Evolutionary conservation across 2,797 vertebrate species (phyloP).

Genomic region (Loriculus beryllinus): DNA sequence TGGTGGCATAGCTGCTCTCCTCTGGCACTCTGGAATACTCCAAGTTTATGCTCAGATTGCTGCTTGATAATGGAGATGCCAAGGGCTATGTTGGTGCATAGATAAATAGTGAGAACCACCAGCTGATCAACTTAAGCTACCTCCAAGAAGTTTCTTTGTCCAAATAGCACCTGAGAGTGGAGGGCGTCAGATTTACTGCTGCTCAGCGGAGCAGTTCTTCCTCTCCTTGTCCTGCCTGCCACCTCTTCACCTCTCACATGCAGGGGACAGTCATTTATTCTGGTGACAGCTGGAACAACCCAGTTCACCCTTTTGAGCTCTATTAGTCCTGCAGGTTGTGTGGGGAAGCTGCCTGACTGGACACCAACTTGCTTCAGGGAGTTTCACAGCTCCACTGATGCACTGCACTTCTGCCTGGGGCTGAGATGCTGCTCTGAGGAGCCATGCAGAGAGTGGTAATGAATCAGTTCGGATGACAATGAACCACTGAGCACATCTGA

Average conservation of each 20-base stretch:
- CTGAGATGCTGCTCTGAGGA: not conserved
- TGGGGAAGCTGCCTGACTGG: not conserved
- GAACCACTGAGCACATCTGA: not conserved
- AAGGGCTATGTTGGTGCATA: not conserved
- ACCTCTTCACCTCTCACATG: not conserved
- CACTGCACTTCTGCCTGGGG: not conserved
- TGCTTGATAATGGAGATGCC: not conserved
- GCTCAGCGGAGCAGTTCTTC: not conserved
- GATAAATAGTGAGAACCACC: not conserved
- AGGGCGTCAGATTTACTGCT: not conserved
- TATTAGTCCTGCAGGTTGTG: not conserved
- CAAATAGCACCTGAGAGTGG: accelerated
- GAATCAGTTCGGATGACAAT: not conserved
- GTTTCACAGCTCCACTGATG: not conserved
- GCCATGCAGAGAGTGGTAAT: not conserved
- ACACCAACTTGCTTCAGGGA: not conserved
- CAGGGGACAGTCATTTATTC: not conserved
- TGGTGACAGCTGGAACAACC: not conserved
- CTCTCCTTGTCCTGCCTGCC: not conserved
- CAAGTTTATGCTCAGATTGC: not conserved
- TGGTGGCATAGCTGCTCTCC: not conserved
- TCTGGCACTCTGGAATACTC: not conserved
- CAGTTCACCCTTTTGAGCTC: accelerated
- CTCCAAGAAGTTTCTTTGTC: not conserved
- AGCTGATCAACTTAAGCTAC: not conserved